Conservation (phyloP, 1,140 invertebrate species). For the Pantala flavescens region DNA sequence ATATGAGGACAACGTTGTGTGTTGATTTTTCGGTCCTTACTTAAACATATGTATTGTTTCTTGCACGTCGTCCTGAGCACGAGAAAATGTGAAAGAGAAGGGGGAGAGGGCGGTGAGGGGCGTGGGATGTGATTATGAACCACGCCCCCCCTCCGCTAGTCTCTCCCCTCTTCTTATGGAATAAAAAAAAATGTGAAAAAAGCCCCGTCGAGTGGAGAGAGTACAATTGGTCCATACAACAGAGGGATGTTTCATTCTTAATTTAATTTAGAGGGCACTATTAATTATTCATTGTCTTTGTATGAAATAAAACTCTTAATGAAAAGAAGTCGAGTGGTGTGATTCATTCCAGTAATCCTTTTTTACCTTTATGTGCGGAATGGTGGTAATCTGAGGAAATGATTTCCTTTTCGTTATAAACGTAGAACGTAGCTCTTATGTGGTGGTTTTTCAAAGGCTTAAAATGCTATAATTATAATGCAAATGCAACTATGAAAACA, state of each 20-base stretch:
- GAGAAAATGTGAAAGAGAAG: neutral
- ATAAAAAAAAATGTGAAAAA: neutral
- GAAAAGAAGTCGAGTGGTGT: neutral
- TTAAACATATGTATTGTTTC: neutral
- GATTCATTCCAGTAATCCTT: too few relatives aligned
- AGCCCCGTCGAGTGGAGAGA: neutral
- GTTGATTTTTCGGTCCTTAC: constrained; percentile 1
- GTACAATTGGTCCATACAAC: constrained; percentile 5
- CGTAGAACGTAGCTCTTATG: too few relatives aligned
- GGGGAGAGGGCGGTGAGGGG: neutral
- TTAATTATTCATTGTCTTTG: constrained; percentile 10
- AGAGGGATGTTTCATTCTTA: neutral
- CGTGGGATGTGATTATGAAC: neutral
- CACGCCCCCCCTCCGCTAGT: neutral
- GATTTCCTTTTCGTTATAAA: too few relatives aligned
- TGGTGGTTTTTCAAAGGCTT: too few relatives aligned
- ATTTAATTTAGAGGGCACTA: constrained; percentile 10
- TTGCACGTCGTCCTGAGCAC: neutral
- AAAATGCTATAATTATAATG: too few relatives aligned
- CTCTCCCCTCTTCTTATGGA: neutral
- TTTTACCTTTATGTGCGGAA: too few relatives aligned
- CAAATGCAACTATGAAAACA: too few relatives aligned
- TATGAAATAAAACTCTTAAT: constrained; percentile 9
- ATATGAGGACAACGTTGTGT: neutral
- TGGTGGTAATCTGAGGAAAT: too few relatives aligned